Percentiles rank a stretch among this genome's conserved stretches.
phyloP scores from a whole-genome alignment of 2,113 vertebrate genomes.

The Vicugna pacos region DNA sequence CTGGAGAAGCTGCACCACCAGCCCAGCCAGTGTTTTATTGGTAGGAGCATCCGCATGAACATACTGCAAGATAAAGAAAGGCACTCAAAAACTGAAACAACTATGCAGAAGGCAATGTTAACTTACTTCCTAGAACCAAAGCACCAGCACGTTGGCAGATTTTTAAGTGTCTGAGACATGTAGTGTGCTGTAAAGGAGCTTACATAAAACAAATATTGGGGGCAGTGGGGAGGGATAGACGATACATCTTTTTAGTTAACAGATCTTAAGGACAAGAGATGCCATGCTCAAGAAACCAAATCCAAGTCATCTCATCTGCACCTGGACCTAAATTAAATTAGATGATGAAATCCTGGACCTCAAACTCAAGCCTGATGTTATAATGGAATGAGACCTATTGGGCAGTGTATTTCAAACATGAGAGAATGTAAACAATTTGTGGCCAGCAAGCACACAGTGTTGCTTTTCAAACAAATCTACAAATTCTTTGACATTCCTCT shows the following conservation, averaged over 20 bases:
- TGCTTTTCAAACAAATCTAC: not conserved
- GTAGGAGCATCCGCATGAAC: constrained; percentile 98
- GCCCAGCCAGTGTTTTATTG: constrained; percentile 94
- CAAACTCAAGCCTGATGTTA: not conserved
- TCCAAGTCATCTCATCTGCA: not conserved
- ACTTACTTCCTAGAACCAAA: not conserved
- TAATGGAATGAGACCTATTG: not conserved
- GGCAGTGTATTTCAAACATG: not conserved
- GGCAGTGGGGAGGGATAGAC: not conserved
- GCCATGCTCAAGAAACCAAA: not conserved
- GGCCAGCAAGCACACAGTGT: not conserved
- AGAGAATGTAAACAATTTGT: not conserved
- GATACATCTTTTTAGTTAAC: not conserved
- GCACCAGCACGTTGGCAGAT: not conserved
- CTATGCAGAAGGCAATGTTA: not conserved
- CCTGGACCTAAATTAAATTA: not conserved
- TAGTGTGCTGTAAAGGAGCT: not conserved
- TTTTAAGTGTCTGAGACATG: not conserved
- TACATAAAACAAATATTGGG: not conserved
- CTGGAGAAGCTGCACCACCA: constrained; percentile 97
- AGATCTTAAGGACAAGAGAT: not conserved
- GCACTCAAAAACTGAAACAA: not conserved
- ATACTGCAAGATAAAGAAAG: constrained; percentile 88
- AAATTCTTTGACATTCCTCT: not conserved
- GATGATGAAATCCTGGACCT: not conserved